These are phyloP conservation scores for Cherax quadricarinatus DNA, from an alignment of 1,140 invertebrate species.

Conservation along the genomic window DNA sequence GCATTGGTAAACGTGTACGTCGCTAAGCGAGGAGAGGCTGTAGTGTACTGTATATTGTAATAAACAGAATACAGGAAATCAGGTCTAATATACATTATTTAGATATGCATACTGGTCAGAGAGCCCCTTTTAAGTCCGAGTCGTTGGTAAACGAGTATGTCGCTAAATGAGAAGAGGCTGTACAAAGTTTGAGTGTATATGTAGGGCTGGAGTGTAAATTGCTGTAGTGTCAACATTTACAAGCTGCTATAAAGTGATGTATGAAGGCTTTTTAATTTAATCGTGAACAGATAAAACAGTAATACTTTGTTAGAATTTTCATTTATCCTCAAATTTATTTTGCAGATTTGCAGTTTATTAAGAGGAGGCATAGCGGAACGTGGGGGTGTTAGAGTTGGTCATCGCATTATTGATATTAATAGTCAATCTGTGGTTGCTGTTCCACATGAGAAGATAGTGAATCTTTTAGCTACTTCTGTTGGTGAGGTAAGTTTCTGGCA, in stretches of 20 bases:
- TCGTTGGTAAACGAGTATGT: no score
- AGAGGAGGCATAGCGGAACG: conserved; percentile 98
- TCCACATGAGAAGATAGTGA: conserved; percentile 99
- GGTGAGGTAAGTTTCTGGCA: conserved; percentile 88
- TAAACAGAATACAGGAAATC: no score
- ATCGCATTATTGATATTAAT: conserved; percentile 99
- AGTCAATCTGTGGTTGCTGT: conserved; percentile 99
- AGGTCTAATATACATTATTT: no score
- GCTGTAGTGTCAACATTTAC: neutral
- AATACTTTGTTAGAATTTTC: neutral
- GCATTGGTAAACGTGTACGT: no score
- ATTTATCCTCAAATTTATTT: conserved; percentile 56
- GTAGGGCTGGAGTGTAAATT: no score
- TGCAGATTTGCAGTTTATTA: conserved; percentile 96
- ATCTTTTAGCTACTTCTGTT: conserved; percentile 97
- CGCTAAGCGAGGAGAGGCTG: no score
- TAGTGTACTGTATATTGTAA: no score
- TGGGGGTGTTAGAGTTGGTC: conserved; percentile 98
- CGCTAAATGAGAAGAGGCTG: no score
- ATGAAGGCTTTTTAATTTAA: neutral
- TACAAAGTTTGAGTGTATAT: no score
- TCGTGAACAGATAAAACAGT: no score
- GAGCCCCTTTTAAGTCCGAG: no score
- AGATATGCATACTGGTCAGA: no score
- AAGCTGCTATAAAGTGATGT: neutral